Conservation (phyloP, 2,888 invertebrate species). For the Invenusta paracnida region DNA sequence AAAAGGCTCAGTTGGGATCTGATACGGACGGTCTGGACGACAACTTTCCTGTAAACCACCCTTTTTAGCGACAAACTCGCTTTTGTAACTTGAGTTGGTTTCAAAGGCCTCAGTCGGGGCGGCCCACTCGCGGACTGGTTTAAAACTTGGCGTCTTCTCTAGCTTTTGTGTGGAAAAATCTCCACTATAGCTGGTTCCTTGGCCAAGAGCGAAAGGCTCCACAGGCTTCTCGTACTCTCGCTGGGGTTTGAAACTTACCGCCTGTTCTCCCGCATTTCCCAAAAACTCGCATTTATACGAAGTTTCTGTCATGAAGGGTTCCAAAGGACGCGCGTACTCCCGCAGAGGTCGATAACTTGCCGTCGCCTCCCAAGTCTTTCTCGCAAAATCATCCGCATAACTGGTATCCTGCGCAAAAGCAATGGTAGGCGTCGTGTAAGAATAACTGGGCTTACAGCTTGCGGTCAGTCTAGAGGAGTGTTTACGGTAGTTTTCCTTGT, state of each 20-base stretch:
- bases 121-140: background rate
- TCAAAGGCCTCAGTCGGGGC: background rate
- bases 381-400: background rate
- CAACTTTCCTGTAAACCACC: background rate
- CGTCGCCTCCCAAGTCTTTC: background rate
- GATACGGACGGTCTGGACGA: background rate
- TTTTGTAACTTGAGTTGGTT: background rate
- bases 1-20: background rate
- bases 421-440: background rate
- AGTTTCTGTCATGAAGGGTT: background rate
- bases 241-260: background rate
- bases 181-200: background rate
- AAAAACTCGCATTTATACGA: background rate
- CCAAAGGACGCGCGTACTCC: background rate
- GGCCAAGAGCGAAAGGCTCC: background rate
- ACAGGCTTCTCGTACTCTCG: background rate
- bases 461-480: background rate
- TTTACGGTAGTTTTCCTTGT: background rate
- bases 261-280: background rate
- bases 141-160: background rate
- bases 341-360: background rate
- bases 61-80: background rate
- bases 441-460: background rate
- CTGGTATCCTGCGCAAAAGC: background rate
- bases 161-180: background rate